Evolutionary conservation across 2,888 invertebrate genomes (phyloP).

Genomic region (Pomacea canaliculata): DNA sequence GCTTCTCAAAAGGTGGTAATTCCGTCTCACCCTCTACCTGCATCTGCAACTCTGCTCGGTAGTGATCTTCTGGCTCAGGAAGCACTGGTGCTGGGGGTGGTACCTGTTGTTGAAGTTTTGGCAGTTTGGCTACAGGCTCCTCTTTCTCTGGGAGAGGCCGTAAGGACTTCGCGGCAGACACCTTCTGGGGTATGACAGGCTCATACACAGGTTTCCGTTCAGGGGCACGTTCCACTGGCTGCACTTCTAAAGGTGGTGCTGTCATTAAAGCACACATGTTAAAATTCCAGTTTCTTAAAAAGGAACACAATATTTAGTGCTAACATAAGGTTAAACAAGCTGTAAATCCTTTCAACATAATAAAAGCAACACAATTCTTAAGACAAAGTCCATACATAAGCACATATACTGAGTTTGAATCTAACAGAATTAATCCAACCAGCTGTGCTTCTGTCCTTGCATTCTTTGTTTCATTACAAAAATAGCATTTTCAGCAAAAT

Average conservation of each 20-base stretch:
- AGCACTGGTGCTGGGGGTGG: constrained; percentile 6
- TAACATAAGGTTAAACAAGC: no score
- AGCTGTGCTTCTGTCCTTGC: no score
- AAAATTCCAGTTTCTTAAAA: no score
- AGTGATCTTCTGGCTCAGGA: constrained; percentile 37
- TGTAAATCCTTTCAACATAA: no score
- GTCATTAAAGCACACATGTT: neutral
- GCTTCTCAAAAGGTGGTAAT: constrained; percentile 52
- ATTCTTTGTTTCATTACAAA: neutral
- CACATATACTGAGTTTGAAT: no score
- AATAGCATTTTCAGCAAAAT: neutral
- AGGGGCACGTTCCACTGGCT: constrained; percentile 33
- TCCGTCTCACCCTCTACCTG: constrained; percentile 44
- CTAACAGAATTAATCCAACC: no score
- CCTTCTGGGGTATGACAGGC: constrained; percentile 46
- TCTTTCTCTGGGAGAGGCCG: constrained; percentile 36
- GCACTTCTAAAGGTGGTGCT: constrained; percentile 18
- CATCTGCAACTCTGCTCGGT: constrained; percentile 53
- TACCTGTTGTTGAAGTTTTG: constrained; percentile 47
- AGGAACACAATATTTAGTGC: no score
- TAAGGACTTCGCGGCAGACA: constrained; percentile 43
- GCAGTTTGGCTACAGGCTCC: constrained; percentile 49
- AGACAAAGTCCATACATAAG: no score
- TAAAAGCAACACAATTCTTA: no score
- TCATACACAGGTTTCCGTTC: constrained; percentile 53